Percentiles rank a stretch among this genome's conserved stretches.
Conservation (phyloP, 2,888 invertebrate genomes). For the Drosophila antonietae region DNA sequence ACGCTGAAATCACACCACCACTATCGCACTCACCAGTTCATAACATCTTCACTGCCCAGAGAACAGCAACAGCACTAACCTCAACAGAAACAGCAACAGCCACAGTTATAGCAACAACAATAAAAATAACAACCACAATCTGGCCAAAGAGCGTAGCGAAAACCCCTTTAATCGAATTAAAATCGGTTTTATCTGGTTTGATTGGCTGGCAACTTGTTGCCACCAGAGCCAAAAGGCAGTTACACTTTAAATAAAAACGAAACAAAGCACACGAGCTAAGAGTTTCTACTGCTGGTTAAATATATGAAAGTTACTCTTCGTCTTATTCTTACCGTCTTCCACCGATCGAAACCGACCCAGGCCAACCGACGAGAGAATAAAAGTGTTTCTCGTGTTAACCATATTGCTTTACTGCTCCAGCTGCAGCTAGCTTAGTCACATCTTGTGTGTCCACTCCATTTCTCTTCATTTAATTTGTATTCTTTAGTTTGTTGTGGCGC, state of each 20-base stretch:
- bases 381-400: conserved; percentile 11
- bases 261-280: conserved; percentile 15
- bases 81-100: conserved; percentile 28
- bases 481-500: neutral
- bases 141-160: conserved; percentile 63
- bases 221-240: conserved; percentile 41
- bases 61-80: conserved; percentile 32
- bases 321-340: conserved; percentile 1
- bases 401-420: conserved; percentile 1
- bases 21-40: conserved; percentile 25
- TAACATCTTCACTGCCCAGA: conserved; percentile 63
- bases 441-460: neutral
- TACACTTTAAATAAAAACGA: conserved; percentile 31
- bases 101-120: conserved; percentile 28
- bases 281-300: conserved; percentile 23
- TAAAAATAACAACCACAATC: conserved; percentile 30
- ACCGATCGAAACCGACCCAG: neutral
- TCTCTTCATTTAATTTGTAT: conserved; percentile 1
- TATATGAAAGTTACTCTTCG: conserved; percentile 35
- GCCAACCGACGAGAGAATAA: conserved; percentile 18
- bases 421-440: conserved; percentile 2
- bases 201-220: conserved; percentile 52
- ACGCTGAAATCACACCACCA: conserved; percentile 33
- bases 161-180: conserved; percentile 81
- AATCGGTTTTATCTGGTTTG: conserved; percentile 83